Percentiles rank a stretch among this genome's conserved stretches.
phyloP scores from a whole-genome alignment of 2,888 invertebrate genomes.

The Lamproptera curius region DNA sequence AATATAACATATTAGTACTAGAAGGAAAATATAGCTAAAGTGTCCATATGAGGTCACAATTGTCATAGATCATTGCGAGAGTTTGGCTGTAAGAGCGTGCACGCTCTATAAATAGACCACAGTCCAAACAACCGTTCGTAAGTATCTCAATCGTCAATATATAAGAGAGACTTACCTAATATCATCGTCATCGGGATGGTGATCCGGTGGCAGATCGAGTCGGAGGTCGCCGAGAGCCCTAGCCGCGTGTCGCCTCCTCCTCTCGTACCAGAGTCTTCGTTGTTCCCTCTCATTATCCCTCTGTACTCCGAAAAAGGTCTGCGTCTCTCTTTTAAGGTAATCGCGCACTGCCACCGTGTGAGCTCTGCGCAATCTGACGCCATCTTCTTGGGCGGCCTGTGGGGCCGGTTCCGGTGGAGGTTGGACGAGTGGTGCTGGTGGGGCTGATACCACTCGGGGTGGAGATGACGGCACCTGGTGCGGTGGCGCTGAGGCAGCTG shows the following conservation, averaged over 20 bases:
- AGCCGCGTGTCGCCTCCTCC: slow-evolving; percentile 87
- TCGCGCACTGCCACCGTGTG: slow-evolving; percentile 72
- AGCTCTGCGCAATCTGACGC: slow-evolving; percentile 63
- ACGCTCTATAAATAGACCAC: too few species aligned
- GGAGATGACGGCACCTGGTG: slow-evolving; percentile 64
- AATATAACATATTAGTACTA: too few species aligned
- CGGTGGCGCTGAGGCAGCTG: slow-evolving; percentile 47
- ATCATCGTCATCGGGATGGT: slow-evolving; percentile 79
- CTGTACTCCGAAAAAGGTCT: slow-evolving; percentile 91
- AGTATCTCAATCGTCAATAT: background rate
- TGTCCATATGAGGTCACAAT: too few species aligned
- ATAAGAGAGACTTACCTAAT: slow-evolving; percentile 52
- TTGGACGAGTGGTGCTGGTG: slow-evolving; percentile 42
- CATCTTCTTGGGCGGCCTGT: slow-evolving; percentile 63
- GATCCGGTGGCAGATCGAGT: slow-evolving; percentile 78
- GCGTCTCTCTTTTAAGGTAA: slow-evolving; percentile 88
- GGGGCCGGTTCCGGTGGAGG: slow-evolving; percentile 52
- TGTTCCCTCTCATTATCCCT: slow-evolving; percentile 86
- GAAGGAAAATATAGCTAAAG: too few species aligned
- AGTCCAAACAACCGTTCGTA: too few species aligned
- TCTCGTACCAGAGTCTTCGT: slow-evolving; percentile 87
- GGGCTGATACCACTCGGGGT: slow-evolving; percentile 58
- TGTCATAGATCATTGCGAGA: too few species aligned
- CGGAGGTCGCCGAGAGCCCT: slow-evolving; percentile 81
- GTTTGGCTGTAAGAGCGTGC: too few species aligned